phyloP scores from a whole-genome alignment of 1,140 invertebrate genomes.

The Temnothorax longispinosus region DNA sequence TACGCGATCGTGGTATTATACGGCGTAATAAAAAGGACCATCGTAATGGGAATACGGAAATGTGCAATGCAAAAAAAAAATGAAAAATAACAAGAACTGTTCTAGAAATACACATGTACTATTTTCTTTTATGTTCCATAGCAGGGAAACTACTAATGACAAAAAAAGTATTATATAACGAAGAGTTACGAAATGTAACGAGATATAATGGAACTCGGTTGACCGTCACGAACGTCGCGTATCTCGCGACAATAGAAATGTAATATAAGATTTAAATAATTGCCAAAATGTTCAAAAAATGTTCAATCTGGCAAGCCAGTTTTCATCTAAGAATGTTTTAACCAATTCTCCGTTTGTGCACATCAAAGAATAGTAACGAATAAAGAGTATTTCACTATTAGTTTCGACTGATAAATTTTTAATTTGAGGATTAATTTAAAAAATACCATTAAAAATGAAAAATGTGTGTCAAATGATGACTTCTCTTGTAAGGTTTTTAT shows the following conservation, averaged over 20 bases:
- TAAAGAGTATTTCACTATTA: neutral
- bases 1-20: constrained; percentile 23
- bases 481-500: neutral
- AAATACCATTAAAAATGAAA: neutral
- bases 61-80: constrained; percentile 28
- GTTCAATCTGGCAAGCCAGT: neutral
- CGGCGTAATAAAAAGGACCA: constrained; percentile 12
- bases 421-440: neutral
- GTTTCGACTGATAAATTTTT: neutral
- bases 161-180: constrained; percentile 49
- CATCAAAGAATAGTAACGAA: neutral
- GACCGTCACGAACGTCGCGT: neutral
- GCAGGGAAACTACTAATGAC: constrained; percentile 18
- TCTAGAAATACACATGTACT: constrained; percentile 9
- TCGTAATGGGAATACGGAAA: constrained; percentile 23
- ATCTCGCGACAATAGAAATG: neutral
- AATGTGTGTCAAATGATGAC: neutral
- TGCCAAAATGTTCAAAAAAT: neutral
- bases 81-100: neutral
- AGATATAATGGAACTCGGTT: neutral
- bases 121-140: constrained; percentile 34
- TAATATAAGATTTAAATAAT: neutral
- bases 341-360: neutral
- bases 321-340: neutral
- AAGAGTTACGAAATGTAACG: constrained; percentile 28